Conservation (phyloP, 1,140 invertebrate species). For the Sarcophaga bullata region DNA sequence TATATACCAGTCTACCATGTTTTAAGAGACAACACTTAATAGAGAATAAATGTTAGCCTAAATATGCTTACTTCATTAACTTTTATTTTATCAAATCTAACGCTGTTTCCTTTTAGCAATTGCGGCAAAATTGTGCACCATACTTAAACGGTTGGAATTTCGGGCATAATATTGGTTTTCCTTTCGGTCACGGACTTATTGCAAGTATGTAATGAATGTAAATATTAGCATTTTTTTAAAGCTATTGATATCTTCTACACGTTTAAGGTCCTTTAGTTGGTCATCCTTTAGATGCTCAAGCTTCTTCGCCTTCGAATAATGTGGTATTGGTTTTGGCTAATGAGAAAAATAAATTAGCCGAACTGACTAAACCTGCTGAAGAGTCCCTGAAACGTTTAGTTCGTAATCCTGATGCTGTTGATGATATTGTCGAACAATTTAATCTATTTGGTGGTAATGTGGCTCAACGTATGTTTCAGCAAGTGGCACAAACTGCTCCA, state of each 20-base stretch:
- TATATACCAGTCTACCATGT: too few species aligned
- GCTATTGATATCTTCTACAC: not conserved
- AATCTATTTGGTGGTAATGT: not conserved
- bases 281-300: not conserved
- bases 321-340: slow-evolving; percentile 58
- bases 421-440: not conserved
- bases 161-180: not conserved
- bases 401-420: not conserved
- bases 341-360: slow-evolving; percentile 28
- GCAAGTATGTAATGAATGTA: slow-evolving; percentile 1
- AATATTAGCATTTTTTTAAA: slow-evolving; percentile 5
- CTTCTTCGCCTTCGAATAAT: slow-evolving; percentile 50
- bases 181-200: slow-evolving; percentile 17
- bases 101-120: not conserved
- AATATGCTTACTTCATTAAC: too few species aligned
- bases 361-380: slow-evolving; percentile 7
- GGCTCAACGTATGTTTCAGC: slow-evolving; percentile 14
- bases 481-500: slow-evolving; percentile 11
- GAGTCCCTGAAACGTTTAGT: slow-evolving; percentile 22
- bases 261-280: slow-evolving; percentile 10
- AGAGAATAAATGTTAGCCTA: too few species aligned
- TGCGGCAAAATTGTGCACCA: slow-evolving; percentile 17
- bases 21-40: too few species aligned
- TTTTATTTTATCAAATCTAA: too few species aligned
- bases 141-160: not conserved